phyloP scores from a whole-genome alignment of 2,888 invertebrate species.

The Lingula anatina region DNA sequence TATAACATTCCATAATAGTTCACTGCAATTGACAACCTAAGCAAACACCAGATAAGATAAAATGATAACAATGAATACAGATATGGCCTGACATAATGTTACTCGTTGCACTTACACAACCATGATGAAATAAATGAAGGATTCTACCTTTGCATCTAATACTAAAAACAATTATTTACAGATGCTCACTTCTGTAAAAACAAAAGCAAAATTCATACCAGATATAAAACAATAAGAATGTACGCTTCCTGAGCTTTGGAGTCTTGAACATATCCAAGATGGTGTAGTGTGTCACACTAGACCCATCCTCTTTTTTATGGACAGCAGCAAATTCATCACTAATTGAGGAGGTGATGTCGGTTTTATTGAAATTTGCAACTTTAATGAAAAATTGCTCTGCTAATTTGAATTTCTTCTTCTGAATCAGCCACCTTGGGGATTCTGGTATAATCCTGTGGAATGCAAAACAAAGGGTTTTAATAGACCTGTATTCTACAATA shows the following conservation, averaged over 20 bases:
- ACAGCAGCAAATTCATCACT: constrained; percentile 15
- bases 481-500: background rate
- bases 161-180: no score
- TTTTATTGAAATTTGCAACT: constrained; percentile 25
- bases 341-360: constrained; percentile 19
- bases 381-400: constrained; percentile 21
- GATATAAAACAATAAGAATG: constrained; percentile 37
- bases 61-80: no score
- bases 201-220: no score
- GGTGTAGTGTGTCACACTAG: constrained; percentile 15
- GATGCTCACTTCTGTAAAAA: no score
- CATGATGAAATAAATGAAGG: no score
- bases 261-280: constrained; percentile 32
- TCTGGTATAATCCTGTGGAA: constrained; percentile 38
- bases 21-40: constrained; percentile 55
- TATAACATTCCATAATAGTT: constrained; percentile 54
- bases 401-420: constrained; percentile 20
- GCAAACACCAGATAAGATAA: no score
- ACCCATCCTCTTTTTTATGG: constrained; percentile 5
- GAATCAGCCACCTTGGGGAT: constrained; percentile 40
- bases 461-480: background rate
- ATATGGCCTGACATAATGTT: no score
- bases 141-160: no score
- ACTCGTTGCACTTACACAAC: no score
- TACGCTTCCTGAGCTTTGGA: constrained; percentile 30